A percentile compares a stretch with the other conserved stretches of the same genome.
Conservation (phyloP, 2,113 vertebrate species). For the Numida meleagris region DNA sequence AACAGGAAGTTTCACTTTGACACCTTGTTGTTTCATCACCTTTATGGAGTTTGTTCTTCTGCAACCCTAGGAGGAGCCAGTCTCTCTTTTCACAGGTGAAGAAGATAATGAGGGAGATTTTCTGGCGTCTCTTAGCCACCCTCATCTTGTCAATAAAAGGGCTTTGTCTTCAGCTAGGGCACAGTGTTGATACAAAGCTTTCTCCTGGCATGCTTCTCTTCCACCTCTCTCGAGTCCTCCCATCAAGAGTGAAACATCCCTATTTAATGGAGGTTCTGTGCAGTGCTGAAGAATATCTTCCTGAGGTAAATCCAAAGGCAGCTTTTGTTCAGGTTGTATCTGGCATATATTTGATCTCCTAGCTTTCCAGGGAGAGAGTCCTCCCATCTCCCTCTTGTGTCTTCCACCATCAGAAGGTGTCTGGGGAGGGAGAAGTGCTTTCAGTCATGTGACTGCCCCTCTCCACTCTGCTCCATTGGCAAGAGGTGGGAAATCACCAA, state of each 20-base stretch:
- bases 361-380: background rate
- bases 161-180: background rate
- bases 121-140: background rate
- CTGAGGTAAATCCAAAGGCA: background rate
- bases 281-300: background rate
- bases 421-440: background rate
- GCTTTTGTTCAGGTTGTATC: background rate
- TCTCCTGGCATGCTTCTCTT: accelerated
- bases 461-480: accelerated
- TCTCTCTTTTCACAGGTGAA: background rate
- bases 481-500: background rate
- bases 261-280: background rate
- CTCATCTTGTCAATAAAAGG: background rate
- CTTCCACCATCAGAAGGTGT: background rate
- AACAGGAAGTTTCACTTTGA: background rate
- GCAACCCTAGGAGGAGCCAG: background rate
- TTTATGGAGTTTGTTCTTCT: background rate
- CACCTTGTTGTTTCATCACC: background rate
- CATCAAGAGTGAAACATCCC: background rate
- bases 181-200: background rate
- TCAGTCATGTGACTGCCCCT: background rate
- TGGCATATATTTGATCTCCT: background rate
- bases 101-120: background rate
- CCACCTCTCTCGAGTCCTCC: background rate
- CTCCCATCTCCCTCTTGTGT: background rate